A percentile compares a stretch with the other conserved stretches of the same genome.
phyloP scores from a whole-genome alignment of 2,797 vertebrate genomes.

The Acanthurus lineatus region DNA sequence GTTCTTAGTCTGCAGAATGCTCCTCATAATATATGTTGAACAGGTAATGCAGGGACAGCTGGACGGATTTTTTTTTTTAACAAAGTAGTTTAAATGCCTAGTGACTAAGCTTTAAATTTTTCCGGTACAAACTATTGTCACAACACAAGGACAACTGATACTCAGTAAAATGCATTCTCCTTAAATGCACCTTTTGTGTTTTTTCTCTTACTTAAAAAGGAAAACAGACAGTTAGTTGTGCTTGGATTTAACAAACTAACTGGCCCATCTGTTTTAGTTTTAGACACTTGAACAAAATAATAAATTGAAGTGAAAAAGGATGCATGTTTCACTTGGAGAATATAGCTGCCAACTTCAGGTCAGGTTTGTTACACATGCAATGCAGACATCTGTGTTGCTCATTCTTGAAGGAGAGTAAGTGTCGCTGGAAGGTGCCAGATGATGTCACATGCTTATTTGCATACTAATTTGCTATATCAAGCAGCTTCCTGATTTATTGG shows the following conservation, averaged over 20 bases:
- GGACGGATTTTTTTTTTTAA: not conserved
- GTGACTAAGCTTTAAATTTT: too few relatives aligned
- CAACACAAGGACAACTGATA: not conserved
- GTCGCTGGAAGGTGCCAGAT: conserved; percentile 24
- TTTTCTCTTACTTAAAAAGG: not conserved
- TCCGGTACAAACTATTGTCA: not conserved
- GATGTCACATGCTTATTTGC: conserved; percentile 49
- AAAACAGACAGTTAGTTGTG: not conserved
- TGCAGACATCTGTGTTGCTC: conserved; percentile 1
- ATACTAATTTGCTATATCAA: conserved; percentile 35
- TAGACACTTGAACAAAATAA: not conserved
- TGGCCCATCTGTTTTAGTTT: not conserved
- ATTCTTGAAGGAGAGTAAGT: not conserved
- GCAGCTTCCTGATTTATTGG: conserved; percentile 42
- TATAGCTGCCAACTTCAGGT: not conserved
- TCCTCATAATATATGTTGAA: not conserved
- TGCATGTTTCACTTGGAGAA: not conserved
- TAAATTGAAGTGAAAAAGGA: not conserved
- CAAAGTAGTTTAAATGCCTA: not conserved
- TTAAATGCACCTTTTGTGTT: not conserved
- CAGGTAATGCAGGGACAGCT: not conserved
- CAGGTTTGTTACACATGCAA: not conserved
- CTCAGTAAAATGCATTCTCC: not conserved
- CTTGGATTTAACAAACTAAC: not conserved
- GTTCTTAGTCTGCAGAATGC: not conserved